phyloP scores from a whole-genome alignment of 2,888 invertebrate species.

The Hoplodrina blanda region DNA sequence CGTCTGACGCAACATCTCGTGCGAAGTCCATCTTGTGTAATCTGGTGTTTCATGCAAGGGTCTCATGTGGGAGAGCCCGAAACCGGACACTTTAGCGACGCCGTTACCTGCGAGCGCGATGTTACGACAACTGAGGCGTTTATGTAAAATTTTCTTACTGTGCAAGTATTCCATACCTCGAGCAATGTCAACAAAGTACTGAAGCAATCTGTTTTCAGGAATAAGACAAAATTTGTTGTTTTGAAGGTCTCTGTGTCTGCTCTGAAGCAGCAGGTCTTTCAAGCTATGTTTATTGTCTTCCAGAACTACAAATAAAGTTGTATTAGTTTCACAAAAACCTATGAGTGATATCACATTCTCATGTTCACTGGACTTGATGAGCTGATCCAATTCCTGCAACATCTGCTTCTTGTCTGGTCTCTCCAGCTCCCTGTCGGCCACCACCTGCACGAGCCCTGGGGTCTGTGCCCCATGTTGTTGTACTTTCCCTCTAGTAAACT shows the following conservation, averaged over 20 bases:
- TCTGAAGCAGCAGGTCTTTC: constrained; percentile 93
- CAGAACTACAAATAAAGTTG: constrained; percentile 93
- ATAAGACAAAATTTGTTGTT: constrained; percentile 91
- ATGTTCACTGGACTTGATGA: constrained; percentile 93
- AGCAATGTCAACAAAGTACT: constrained; percentile 92
- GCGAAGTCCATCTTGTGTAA: constrained; percentile 94
- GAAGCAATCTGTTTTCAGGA: constrained; percentile 91
- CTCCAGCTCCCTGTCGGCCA: constrained; percentile 90
- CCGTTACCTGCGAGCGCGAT: constrained; percentile 92
- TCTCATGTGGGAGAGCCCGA: constrained; percentile 93
- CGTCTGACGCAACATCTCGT: constrained; percentile 93
- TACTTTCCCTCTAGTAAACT: constrained; percentile 93
- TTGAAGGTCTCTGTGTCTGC: constrained; percentile 88
- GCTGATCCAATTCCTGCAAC: constrained; percentile 93
- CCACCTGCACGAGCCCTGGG: constrained; percentile 92
- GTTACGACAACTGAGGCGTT: constrained; percentile 93
- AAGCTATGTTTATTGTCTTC: constrained; percentile 93
- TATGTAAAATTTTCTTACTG: constrained; percentile 93
- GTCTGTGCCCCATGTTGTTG: constrained; percentile 91
- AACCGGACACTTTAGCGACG: constrained; percentile 93
- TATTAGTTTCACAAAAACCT: constrained; percentile 95
- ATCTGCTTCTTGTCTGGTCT: constrained; percentile 88
- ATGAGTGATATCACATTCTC: constrained; percentile 93
- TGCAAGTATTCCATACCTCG: constrained; percentile 93
- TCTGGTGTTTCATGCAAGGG: constrained; percentile 92